These are phyloP conservation scores for Trachythela sp. DNA, from an alignment of 64 coral and sea anemone genomes.

Conservation along the genomic window DNA sequence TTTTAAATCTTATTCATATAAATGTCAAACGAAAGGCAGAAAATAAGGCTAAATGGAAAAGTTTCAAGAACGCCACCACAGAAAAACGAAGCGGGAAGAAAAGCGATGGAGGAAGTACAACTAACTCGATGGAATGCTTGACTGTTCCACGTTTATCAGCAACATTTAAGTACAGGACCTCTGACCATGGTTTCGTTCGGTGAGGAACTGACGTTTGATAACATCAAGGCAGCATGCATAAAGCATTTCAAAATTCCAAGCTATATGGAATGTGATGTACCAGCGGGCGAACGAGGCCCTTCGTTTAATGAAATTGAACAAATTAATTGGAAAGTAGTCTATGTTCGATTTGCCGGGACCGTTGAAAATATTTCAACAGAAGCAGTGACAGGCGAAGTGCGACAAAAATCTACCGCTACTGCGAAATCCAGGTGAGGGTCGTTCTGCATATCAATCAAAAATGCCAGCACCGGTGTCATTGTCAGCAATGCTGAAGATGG, in stretches of 20 bases:
- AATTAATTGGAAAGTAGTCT: slow-evolving; percentile 38
- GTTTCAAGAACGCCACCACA: too few relatives aligned
- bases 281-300: neutral
- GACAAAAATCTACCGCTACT: neutral
- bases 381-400: neutral
- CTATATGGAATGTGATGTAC: slow-evolving; percentile 53
- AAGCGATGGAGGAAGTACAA: neutral
- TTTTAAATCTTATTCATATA: too few relatives aligned
- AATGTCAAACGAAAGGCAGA: slow-evolving; percentile 32
- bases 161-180: slow-evolving; percentile 58
- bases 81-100: slow-evolving; percentile 56
- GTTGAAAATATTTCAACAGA: neutral
- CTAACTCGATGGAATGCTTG: slow-evolving; percentile 28
- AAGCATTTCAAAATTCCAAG: slow-evolving; percentile 57
- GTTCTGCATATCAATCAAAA: neutral
- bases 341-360: slow-evolving; percentile 37
- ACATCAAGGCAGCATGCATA: slow-evolving; percentile 65
- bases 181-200: slow-evolving; percentile 48
- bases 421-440: neutral
- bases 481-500: slow-evolving; percentile 1
- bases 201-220: slow-evolving; percentile 47
- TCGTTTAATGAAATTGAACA: neutral
- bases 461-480: neutral
- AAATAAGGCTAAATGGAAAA: slow-evolving; percentile 43
- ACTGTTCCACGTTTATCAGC: slow-evolving; percentile 54